Percentiles rank a stretch among this genome's conserved stretches.
Evolutionary conservation across 2,797 vertebrate species (phyloP).

Genomic region (Stomatorhinus walkeri): DNA sequence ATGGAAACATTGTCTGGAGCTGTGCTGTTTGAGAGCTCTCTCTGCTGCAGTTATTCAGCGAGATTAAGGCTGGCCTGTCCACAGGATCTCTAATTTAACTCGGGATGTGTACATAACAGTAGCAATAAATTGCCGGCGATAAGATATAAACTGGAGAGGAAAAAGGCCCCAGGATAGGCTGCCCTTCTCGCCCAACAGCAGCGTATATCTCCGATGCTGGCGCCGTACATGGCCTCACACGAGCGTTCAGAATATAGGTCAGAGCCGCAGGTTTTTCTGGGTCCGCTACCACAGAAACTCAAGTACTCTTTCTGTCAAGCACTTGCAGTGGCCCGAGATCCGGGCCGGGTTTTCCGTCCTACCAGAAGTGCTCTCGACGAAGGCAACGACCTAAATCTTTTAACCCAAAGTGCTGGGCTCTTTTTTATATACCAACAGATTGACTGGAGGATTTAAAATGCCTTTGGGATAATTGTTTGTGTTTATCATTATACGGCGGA

Average conservation of each 20-base stretch:
- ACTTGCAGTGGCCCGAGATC: slow-evolving; percentile 38
- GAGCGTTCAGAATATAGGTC: slow-evolving; percentile 53
- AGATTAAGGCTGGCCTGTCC: slow-evolving; percentile 10
- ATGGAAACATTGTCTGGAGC: neutral
- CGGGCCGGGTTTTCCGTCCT: slow-evolving; percentile 60
- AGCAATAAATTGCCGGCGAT: neutral
- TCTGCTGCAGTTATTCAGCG: slow-evolving; percentile 4
- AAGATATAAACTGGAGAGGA: neutral
- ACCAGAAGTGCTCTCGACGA: slow-evolving; percentile 43
- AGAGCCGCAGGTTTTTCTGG: slow-evolving; percentile 46
- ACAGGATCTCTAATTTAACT: slow-evolving; percentile 3
- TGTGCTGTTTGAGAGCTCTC: neutral
- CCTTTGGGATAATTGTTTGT: slow-evolving; percentile 53
- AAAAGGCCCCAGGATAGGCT: neutral
- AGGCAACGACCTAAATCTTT: slow-evolving; percentile 72
- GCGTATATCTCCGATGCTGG: neutral
- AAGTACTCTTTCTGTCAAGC: slow-evolving; percentile 20
- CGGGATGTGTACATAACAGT: neutral
- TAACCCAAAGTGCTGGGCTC: slow-evolving; percentile 63
- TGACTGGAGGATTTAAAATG: slow-evolving; percentile 54
- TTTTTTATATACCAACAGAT: slow-evolving; percentile 41
- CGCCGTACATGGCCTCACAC: neutral
- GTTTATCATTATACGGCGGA: slow-evolving; percentile 43
- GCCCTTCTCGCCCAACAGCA: neutral
- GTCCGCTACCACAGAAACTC: slow-evolving; percentile 30